phyloP scores from a whole-genome alignment of 2,888 invertebrate species.

The Sesia bembeciformis region DNA sequence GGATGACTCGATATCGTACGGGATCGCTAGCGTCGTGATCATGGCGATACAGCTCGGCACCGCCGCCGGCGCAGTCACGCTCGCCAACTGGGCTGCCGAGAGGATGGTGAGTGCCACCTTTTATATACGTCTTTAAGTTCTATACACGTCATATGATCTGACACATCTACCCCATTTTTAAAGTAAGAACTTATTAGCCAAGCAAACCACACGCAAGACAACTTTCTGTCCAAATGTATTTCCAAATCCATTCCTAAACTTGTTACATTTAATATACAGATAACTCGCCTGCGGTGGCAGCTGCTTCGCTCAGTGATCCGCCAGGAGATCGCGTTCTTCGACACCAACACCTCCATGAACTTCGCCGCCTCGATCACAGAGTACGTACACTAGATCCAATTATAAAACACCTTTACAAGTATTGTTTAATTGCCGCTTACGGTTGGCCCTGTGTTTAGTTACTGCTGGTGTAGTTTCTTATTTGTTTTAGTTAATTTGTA shows the following conservation, averaged over 20 bases:
- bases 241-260: too few relatives aligned
- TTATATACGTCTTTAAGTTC: background rate
- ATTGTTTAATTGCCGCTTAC: background rate
- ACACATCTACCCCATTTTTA: too few relatives aligned
- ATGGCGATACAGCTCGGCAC: slow-evolving; percentile 64
- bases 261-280: slow-evolving; percentile 30
- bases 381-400: slow-evolving; percentile 61
- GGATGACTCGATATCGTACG: slow-evolving; percentile 70
- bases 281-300: slow-evolving; percentile 73
- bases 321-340: slow-evolving; percentile 84
- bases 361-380: slow-evolving; percentile 81
- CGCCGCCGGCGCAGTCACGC: slow-evolving; percentile 66
- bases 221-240: too few relatives aligned
- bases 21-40: slow-evolving; percentile 55
- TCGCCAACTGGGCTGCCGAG: slow-evolving; percentile 71
- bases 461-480: too few relatives aligned
- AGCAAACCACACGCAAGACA: too few relatives aligned
- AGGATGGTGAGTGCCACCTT: slow-evolving; percentile 41
- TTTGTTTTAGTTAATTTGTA: too few relatives aligned
- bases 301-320: slow-evolving; percentile 78
- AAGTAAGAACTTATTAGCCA: too few relatives aligned
- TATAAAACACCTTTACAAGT: background rate
- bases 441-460: too few relatives aligned
- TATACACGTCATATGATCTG: too few relatives aligned
- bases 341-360: slow-evolving; percentile 78